phyloP scores from a whole-genome alignment of 2,113 vertebrate genomes.

The Elachura formosa region DNA sequence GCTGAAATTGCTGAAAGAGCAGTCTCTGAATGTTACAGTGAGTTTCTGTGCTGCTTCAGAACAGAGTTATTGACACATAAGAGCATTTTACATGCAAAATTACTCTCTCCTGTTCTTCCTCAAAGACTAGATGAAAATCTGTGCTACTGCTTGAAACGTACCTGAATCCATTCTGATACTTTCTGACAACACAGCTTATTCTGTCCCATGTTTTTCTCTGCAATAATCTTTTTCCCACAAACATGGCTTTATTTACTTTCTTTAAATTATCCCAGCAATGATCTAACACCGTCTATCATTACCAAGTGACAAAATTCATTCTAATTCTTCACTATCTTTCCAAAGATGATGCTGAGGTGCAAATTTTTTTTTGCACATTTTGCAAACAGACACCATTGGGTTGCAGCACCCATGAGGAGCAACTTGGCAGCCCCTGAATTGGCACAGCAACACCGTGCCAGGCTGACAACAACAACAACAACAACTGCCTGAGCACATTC shows the following conservation, averaged over 20 bases:
- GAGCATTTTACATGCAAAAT: neutral
- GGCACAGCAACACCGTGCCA: rapidly evolving
- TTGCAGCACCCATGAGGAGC: rapidly evolving
- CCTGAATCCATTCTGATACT: neutral
- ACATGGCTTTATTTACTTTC: neutral
- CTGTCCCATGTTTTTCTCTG: neutral
- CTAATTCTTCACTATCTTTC: neutral
- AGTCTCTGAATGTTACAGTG: neutral
- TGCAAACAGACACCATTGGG: neutral
- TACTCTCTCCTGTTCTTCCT: neutral
- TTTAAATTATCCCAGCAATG: neutral
- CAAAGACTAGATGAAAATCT: neutral
- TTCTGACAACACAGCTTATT: neutral
- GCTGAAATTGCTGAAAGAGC: neutral
- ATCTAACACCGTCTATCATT: neutral
- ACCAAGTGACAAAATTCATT: neutral
- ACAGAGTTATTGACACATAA: neutral
- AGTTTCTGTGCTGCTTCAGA: neutral
- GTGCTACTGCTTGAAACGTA: neutral
- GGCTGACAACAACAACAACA: neutral
- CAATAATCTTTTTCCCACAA: neutral
- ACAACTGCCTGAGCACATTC: neutral
- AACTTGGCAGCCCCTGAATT: neutral
- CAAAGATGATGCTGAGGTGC: neutral
- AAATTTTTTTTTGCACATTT: neutral